Conservation (phyloP, 2,888 invertebrate genomes). For the Caenorhabditis doughertyi region DNA sequence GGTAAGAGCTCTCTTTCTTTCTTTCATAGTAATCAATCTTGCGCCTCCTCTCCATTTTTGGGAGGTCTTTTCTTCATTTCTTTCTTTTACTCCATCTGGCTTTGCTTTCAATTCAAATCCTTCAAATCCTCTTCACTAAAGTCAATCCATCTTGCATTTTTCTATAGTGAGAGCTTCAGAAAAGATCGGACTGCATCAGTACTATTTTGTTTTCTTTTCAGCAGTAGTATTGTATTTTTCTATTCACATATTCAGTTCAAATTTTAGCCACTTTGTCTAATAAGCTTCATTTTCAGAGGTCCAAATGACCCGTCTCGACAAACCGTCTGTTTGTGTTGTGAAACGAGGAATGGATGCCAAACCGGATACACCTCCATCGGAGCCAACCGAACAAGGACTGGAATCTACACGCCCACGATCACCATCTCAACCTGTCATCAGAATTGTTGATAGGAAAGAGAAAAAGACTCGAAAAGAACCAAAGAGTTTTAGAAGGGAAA, state of each 20-base stretch:
- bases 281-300: constrained; percentile 61
- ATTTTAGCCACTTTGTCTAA: neutral
- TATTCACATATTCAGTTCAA: too few species aligned
- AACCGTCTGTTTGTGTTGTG: constrained; percentile 65
- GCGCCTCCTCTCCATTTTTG: neutral
- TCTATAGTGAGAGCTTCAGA: too few species aligned
- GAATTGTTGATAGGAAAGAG: constrained; percentile 46
- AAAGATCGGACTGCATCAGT: too few species aligned
- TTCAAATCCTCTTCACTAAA: too few species aligned
- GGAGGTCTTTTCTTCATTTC: neutral
- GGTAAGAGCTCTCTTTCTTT: constrained; percentile 45
- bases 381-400: constrained; percentile 13
- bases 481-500: constrained; percentile 29
- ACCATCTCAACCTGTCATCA: neutral
- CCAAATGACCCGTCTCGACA: constrained; percentile 73
- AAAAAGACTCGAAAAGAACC: constrained; percentile 25
- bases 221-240: neutral
- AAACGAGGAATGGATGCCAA: constrained; percentile 56
- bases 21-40: constrained; percentile 22
- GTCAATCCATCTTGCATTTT: too few species aligned
- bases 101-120: neutral
- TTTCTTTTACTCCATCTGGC: neutral
- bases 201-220: neutral
- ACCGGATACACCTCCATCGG: constrained; percentile 24
- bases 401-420: neutral